These are phyloP conservation scores for Drosophila orosa DNA, from an alignment of 1,140 invertebrate species.

Conservation along the genomic window DNA sequence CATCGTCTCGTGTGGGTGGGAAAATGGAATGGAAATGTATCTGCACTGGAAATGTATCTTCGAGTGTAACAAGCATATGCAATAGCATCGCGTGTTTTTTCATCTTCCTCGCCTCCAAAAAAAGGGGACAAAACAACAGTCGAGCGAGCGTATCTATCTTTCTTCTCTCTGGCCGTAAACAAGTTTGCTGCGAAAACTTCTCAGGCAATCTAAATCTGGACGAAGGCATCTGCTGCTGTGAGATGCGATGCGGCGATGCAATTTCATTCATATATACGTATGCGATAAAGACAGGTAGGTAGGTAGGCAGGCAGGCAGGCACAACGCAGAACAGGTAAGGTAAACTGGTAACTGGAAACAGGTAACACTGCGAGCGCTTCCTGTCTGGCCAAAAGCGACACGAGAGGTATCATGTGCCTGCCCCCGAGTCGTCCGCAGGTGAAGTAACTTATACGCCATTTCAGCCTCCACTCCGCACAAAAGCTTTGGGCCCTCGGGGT, in stretches of 20 bases:
- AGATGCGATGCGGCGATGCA: slow-evolving; percentile 41
- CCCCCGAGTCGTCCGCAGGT: slow-evolving; percentile 65
- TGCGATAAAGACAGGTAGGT: slow-evolving; percentile 41
- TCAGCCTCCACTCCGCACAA: slow-evolving; percentile 32
- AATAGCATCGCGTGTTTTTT: slow-evolving; percentile 58
- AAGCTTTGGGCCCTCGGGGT: slow-evolving; percentile 44
- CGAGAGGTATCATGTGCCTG: slow-evolving; percentile 68
- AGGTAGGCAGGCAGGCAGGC: not conserved
- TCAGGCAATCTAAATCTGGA: slow-evolving; percentile 63
- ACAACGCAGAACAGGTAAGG: slow-evolving; percentile 4
- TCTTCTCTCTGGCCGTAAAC: slow-evolving; percentile 49
- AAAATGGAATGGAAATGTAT: slow-evolving; percentile 45
- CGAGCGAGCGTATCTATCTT: slow-evolving; percentile 12
- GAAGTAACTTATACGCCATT: slow-evolving; percentile 77
- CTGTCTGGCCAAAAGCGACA: slow-evolving; percentile 65
- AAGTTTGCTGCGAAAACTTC: slow-evolving; percentile 76
- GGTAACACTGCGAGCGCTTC: slow-evolving; percentile 66
- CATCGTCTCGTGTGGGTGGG: slow-evolving; percentile 34
- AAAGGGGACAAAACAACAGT: slow-evolving; percentile 46
- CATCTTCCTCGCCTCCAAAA: slow-evolving; percentile 5
- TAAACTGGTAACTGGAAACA: slow-evolving; percentile 9
- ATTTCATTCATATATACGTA: slow-evolving; percentile 78
- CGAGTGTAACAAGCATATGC: slow-evolving; percentile 53
- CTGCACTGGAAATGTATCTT: slow-evolving; percentile 49
- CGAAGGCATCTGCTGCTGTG: slow-evolving; percentile 48